Evolutionary conservation across 2,797 vertebrate genomes (phyloP).

Genomic region (Phrynocephalus guinanensis): DNA sequence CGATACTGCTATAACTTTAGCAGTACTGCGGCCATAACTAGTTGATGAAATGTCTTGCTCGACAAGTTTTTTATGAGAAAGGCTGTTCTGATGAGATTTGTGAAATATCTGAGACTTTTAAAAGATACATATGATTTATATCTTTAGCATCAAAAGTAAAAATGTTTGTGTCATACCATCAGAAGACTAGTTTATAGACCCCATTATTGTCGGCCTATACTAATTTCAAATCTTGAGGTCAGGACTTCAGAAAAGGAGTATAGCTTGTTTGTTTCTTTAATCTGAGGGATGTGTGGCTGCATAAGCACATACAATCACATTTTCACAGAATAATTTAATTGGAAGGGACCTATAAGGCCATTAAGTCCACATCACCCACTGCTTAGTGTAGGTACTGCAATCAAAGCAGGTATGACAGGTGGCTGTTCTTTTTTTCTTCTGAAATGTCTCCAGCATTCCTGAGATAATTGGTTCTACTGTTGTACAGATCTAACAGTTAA

Average conservation of each 20-base stretch:
- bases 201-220: background rate
- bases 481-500: no score
- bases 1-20: slow-evolving; percentile 25
- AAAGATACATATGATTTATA: slow-evolving; percentile 26
- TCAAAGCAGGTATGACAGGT: no score
- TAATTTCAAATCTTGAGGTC: background rate
- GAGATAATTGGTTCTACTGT: no score
- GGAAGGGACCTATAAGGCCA: no score
- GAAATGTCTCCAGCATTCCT: no score
- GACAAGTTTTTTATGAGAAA: background rate
- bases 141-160: slow-evolving; percentile 2
- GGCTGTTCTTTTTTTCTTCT: no score
- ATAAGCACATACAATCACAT: background rate
- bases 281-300: background rate
- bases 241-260: background rate
- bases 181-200: background rate
- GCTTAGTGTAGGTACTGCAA: no score
- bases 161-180: background rate
- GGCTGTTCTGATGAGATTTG: slow-evolving; percentile 42
- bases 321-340: no score
- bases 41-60: slow-evolving; percentile 25
- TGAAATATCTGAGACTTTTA: slow-evolving; percentile 28
- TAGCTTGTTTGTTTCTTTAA: background rate
- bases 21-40: background rate
- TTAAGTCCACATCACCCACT: no score